Evolutionary conservation across 2,888 invertebrate species (phyloP), one percentile per base, ranked within the genome.

Genomic region (Drosophila quinaria): DNA sequence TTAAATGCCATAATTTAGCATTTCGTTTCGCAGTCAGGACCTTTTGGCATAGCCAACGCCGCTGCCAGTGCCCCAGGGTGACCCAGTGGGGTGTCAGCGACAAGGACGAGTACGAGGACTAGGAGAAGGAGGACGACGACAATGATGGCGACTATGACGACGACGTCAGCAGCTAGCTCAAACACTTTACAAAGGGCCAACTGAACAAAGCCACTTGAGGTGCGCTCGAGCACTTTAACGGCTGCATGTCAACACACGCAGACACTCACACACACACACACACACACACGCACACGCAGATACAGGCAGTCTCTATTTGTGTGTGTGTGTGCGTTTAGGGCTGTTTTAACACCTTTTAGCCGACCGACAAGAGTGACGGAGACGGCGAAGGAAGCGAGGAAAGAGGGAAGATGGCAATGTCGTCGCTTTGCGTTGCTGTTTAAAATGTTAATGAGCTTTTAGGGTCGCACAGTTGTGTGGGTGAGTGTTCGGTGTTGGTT

Each of bases 131-230:
- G 37, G 41, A 46, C 33, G 44, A n/a, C 22, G 37, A 70, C 63
- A 64, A 66, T 66, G 68, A 69, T 37, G 69, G 51, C 61, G 71
- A 56, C 65, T 60, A 64, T 41, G 64, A 76, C 77, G 64, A 76
- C 77, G 72, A 62, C 61, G 67, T 69, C 77, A 62, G 73, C 73
- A 67, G 71, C 68, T 70, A 76, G 87, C 89, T 89, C 77, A 80
- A 89, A 80, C 80, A 88, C 82, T 85, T 82, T 73, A 78, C 89
- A 70, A 85, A 89, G 84, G 87, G 81, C 84, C 84, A 85, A 85
- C 84, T 76, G 82, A 88, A 87, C 88, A 87, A 87, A 87, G 86
- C 86, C 82, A 89, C 86, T 87, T 89, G 90, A 87, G 86, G 90
- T 89, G 86, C 74, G 85, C 90, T 87, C 86, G 86, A 80, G 89